Conservation (phyloP, 1,140 invertebrate species). For the Trachymyrmex septentrionalis region DNA sequence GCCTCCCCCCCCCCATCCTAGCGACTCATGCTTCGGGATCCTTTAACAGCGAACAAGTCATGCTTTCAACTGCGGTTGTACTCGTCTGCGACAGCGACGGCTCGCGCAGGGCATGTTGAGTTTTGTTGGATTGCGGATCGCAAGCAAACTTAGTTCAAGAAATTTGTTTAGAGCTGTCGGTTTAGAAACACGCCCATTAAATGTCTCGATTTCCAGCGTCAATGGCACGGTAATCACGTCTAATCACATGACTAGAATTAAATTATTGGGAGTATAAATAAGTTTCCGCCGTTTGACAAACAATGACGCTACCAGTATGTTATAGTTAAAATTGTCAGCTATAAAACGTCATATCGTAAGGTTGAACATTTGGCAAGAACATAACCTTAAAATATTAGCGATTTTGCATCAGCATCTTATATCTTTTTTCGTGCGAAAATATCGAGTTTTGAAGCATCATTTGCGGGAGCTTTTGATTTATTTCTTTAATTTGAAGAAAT, state of each 20-base stretch:
- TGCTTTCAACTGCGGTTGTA: not conserved
- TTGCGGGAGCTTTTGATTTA: too few relatives aligned
- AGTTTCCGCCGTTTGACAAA: too few relatives aligned
- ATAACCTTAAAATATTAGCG: too few relatives aligned
- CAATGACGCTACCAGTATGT: too few relatives aligned
- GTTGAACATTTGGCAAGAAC: too few relatives aligned
- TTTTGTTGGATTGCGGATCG: not conserved
- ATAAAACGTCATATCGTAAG: too few relatives aligned
- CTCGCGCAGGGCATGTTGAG: not conserved
- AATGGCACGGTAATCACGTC: not conserved
- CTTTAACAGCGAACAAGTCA: not conserved
- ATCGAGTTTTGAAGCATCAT: too few relatives aligned
- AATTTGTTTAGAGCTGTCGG: not conserved
- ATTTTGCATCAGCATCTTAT: too few relatives aligned
- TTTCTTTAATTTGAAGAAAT: too few relatives aligned
- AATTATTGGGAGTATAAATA: too few relatives aligned
- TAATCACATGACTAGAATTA: not conserved
- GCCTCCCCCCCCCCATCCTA: rapidly evolving
- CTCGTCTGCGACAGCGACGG: not conserved
- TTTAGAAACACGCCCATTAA: not conserved
- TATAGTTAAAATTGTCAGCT: too few relatives aligned
- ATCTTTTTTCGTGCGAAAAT: too few relatives aligned
- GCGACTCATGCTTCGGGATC: not conserved
- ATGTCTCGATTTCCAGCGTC: conserved; percentile 7
- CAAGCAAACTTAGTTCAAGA: conserved; percentile 41